phyloP scores from a whole-genome alignment of 2,113 vertebrate genomes.

The Chaenocephalus aceratus region DNA sequence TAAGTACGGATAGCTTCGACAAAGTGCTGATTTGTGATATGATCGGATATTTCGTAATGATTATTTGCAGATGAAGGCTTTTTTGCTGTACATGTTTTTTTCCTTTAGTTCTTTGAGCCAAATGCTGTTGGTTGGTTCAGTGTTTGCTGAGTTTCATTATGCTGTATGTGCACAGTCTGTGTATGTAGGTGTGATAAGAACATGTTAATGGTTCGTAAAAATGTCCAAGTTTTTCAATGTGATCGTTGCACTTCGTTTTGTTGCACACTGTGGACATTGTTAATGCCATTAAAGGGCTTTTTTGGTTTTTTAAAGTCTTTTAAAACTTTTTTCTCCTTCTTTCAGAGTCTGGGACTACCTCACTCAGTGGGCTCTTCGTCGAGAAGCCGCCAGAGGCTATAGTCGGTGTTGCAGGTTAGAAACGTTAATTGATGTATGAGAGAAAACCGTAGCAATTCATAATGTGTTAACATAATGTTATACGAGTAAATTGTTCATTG shows the following conservation, averaged over 20 bases:
- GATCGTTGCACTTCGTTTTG: conserved; percentile 19
- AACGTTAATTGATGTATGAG: not conserved
- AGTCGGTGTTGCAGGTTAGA: conserved; percentile 77
- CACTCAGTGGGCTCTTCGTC: conserved; percentile 85
- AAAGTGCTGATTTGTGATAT: not conserved
- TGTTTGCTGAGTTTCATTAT: not conserved
- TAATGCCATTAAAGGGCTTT: not conserved
- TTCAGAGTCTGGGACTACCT: conserved; percentile 63
- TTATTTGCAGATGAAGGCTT: not conserved
- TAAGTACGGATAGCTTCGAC: not conserved
- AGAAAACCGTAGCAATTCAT: not conserved
- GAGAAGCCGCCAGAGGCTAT: conserved; percentile 77
- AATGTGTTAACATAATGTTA: not conserved
- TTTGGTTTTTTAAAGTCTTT: not conserved
- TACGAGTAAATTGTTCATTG: not conserved
- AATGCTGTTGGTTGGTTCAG: not conserved
- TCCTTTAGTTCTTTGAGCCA: not conserved
- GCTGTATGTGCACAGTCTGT: not conserved
- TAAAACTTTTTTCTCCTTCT: not conserved
- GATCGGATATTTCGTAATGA: not conserved
- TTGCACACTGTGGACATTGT: conserved; percentile 1
- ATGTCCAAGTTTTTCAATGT: not conserved
- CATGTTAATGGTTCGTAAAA: not conserved
- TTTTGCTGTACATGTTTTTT: not conserved
- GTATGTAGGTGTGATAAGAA: not conserved